Base-by-base conservation (phyloP, 2,797 vertebrate species). In the Falco naumanni region DNA sequence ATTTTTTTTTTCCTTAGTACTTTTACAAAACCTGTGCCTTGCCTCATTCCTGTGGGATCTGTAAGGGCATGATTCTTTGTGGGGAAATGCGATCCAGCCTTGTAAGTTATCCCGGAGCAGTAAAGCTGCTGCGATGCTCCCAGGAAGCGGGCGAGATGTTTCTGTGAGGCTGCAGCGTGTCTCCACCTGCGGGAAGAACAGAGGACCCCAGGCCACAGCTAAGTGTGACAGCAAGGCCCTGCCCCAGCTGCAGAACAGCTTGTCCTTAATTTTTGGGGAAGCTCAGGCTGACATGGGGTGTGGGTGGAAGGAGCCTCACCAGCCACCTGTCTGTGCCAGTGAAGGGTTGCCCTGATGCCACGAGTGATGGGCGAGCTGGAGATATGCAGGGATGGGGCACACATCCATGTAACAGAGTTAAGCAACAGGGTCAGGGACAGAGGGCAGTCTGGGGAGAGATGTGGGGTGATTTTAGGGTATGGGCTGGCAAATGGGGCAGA, bases 161-260 rank as follows among this genome's bases (percentile, higher is more conserved):
- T 41, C 0, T 6, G 54, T 10, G 26, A 53, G 41, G 17, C 31
- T 53, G 25, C 21, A 6, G 39, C 0, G 1, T 63, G 1, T 63
- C 17, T 13, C 16, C 29, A 2, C 0, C 7, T 4, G n/a, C 1
- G 2, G 41, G 47, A 17, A 12, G 72, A 43, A 17, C 1, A 0
- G 33, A 51, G 51, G 26, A 3, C 2, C 43, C 50, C 48, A 4
- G 61, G 41, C 16, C 16, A 5, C n/a, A 64, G 29, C 2, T 1
- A 0, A 5, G 9, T 19, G 45, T 50, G 68, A 31, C 57, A 41
- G n/a, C 87, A 53, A 1, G 5, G 11, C n/a, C 51, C 47, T 33
- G 77, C 26, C 66, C 50, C 61, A 47, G 37, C 50, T 3, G 14
- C 2, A 21, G 15, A 31, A 11, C n/a, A 80, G 39, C 60, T 43